Percentiles rank a stretch among this genome's conserved stretches.
Conservation (phyloP, 2,113 vertebrate species). For the Perca schrenkii region DNA sequence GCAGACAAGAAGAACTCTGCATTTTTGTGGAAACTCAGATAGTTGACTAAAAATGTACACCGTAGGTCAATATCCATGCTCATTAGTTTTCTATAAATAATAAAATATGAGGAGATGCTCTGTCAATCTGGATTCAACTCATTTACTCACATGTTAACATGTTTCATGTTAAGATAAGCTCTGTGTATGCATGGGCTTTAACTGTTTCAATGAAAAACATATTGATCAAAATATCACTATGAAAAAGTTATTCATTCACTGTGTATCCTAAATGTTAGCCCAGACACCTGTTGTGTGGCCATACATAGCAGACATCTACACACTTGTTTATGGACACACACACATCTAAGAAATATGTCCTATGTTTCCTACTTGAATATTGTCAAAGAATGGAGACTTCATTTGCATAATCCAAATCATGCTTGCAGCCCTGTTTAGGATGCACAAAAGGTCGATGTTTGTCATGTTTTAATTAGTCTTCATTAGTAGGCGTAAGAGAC, state of each 20-base stretch:
- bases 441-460: slow-evolving; percentile 62
- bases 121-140: neutral
- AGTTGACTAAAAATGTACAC: neutral
- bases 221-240: slow-evolving; percentile 11
- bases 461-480: slow-evolving; percentile 68
- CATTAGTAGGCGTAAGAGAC: slow-evolving; percentile 59
- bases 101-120: neutral
- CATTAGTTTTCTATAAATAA: neutral
- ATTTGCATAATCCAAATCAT: slow-evolving; percentile 37
- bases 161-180: neutral
- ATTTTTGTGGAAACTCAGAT: slow-evolving; percentile 29
- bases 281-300: slow-evolving; percentile 12
- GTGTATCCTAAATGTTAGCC: neutral
- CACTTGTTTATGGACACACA: neutral
- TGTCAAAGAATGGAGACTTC: slow-evolving; percentile 12
- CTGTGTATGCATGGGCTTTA: neutral
- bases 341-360: neutral
- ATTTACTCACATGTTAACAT: neutral
- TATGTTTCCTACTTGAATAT: neutral
- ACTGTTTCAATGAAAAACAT: neutral
- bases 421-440: slow-evolving; percentile 36
- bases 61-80: slow-evolving; percentile 9
- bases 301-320: neutral
- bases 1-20: slow-evolving; percentile 25
- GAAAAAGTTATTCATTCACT: neutral